A percentile compares a stretch with the other conserved stretches of the same genome.
These are phyloP conservation scores for Megaptera novaeangliae DNA, from an alignment of 2,113 vertebrate genomes.

Conservation along the genomic window DNA sequence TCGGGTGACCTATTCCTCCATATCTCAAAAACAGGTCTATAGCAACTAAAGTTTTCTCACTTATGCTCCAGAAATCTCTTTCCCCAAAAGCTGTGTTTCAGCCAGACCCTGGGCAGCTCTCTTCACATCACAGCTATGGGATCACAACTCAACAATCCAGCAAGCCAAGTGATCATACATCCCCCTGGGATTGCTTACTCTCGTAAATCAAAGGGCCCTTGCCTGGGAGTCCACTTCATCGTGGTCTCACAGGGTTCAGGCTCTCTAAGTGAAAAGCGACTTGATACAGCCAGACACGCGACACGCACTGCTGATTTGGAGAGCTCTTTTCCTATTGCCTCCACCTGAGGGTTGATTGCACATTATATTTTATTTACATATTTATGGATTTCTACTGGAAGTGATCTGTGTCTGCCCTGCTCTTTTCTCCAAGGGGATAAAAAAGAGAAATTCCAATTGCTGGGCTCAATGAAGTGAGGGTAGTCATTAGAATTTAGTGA, in stretches of 20 bases:
- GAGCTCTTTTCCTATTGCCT: not conserved
- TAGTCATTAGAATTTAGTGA: slow-evolving; percentile 38
- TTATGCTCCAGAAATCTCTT: not conserved
- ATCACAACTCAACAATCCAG: not conserved
- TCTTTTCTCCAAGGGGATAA: slow-evolving; percentile 33
- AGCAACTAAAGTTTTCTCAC: not conserved
- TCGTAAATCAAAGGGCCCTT: not conserved
- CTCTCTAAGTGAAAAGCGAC: not conserved
- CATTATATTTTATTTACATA: slow-evolving; percentile 62
- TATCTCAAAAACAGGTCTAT: not conserved
- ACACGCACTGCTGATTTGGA: not conserved
- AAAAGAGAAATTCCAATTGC: slow-evolving; percentile 46
- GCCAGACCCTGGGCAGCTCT: not conserved
- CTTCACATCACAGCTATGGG: not conserved
- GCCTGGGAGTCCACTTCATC: not conserved
- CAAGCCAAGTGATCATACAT: not conserved
- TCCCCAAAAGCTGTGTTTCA: not conserved
- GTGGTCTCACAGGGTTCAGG: not conserved
- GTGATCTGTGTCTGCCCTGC: not conserved
- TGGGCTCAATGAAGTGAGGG: not conserved
- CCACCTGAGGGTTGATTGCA: slow-evolving; percentile 4
- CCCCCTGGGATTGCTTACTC: not conserved
- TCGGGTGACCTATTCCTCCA: not conserved
- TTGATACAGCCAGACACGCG: not conserved
- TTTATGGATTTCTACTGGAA: slow-evolving; percentile 53